These are phyloP conservation scores for Callaeas wilsoni DNA, from an alignment of 2,113 vertebrate genomes.

Conservation along the genomic window DNA sequence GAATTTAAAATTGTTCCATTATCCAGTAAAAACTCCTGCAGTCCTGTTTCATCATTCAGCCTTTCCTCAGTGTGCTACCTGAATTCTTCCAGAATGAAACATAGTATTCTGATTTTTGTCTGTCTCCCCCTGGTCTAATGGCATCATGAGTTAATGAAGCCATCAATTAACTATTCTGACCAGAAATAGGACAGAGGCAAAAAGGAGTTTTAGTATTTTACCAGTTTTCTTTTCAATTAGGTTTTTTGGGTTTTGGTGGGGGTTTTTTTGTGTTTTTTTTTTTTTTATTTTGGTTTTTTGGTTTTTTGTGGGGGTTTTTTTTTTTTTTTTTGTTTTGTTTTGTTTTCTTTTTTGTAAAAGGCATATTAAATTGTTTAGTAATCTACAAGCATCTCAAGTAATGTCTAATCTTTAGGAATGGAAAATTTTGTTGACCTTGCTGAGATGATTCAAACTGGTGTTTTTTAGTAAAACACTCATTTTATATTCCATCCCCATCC, in stretches of 20 bases:
- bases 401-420: background rate
- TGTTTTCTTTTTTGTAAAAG: background rate
- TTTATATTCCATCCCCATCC: background rate
- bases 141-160: background rate
- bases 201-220: background rate
- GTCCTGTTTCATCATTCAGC: background rate
- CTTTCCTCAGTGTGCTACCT: background rate
- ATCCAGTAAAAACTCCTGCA: background rate
- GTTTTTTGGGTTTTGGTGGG: too few relatives aligned
- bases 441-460: background rate
- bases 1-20: background rate
- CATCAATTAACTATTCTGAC: background rate
- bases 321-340: too few relatives aligned
- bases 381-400: background rate
- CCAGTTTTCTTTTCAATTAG: background rate
- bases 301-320: too few relatives aligned
- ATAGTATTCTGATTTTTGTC: background rate
- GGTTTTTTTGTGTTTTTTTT: too few relatives aligned
- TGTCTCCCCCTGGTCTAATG: background rate
- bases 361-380: background rate
- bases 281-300: too few relatives aligned
- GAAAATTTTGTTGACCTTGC: background rate
- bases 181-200: background rate
- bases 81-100: background rate
- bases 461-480: background rate